Percentiles rank a stretch among this genome's conserved stretches.
Evolutionary conservation across 1,140 invertebrate genomes (phyloP).

Genomic region (Lysiphlebus fabarum): DNA sequence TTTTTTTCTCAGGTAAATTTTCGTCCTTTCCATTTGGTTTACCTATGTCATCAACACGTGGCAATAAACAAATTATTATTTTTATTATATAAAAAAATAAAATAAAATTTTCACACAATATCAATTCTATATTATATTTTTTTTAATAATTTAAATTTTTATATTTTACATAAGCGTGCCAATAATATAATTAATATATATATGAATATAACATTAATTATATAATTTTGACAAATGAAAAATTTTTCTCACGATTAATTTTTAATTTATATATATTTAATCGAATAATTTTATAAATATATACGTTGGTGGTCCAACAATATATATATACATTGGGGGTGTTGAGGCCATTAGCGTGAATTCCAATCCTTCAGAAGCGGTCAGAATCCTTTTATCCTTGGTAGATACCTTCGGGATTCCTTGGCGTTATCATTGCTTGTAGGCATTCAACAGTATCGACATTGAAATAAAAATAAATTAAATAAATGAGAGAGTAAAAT

Average conservation of each 20-base stretch:
- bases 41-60: too few species aligned
- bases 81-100: too few species aligned
- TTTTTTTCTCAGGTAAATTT: too few species aligned
- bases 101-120: too few species aligned
- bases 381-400: slow-evolving; percentile 45
- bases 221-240: too few species aligned
- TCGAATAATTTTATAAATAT: slow-evolving; percentile 17
- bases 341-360: slow-evolving; percentile 52
- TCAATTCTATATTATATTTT: too few species aligned
- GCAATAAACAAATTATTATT: too few species aligned
- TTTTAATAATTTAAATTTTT: too few species aligned
- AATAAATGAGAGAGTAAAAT: slow-evolving; percentile 24
- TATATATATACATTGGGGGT: slow-evolving; percentile 36
- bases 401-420: slow-evolving; percentile 48
- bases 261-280: slow-evolving; percentile 10
- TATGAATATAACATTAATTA: too few species aligned
- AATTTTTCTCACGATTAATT: slow-evolving; percentile 15
- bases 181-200: too few species aligned
- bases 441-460: slow-evolving; percentile 27
- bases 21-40: too few species aligned
- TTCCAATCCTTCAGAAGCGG: slow-evolving; percentile 40
- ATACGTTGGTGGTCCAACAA: slow-evolving; percentile 41
- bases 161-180: too few species aligned
- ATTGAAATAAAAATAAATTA: slow-evolving; percentile 29
- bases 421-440: slow-evolving; percentile 44